These are phyloP conservation scores for Venustaconcha ellipsiformis DNA, from an alignment of 1,140 invertebrate genomes.

Conservation along the genomic window DNA sequence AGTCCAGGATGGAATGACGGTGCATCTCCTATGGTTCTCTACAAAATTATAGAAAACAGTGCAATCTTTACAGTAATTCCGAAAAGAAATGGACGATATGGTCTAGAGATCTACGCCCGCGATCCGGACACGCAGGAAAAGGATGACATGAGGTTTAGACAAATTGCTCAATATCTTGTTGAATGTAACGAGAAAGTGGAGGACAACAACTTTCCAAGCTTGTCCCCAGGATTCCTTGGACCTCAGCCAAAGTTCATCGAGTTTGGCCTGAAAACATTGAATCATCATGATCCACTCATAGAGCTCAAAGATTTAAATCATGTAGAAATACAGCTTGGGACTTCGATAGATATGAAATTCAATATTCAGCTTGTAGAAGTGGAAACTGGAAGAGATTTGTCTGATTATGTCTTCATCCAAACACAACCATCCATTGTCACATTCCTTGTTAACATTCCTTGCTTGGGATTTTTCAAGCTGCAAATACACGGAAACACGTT, in stretches of 20 bases:
- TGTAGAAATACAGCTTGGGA: conserved; percentile 57
- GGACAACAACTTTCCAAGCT: conserved; percentile 55
- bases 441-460: conserved; percentile 59
- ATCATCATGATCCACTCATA: conserved; percentile 65
- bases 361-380: conserved; percentile 64
- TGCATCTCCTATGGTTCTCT: conserved; percentile 23
- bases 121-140: conserved; percentile 58
- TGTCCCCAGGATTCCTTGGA: conserved; percentile 66
- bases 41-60: conserved; percentile 57
- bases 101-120: conserved; percentile 68
- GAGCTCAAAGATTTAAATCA: conserved; percentile 54
- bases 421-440: conserved; percentile 49
- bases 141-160: conserved; percentile 65
- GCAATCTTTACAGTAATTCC: conserved; percentile 64
- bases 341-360: conserved; percentile 57
- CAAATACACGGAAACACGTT: conserved; percentile 66
- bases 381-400: conserved; percentile 54
- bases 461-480: conserved; percentile 64
- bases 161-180: conserved; percentile 67
- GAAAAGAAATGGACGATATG: conserved; percentile 65
- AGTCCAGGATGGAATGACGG: conserved; percentile 5
- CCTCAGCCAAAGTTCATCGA: conserved; percentile 64
- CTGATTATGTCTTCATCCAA: conserved; percentile 65
- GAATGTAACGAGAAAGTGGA: conserved; percentile 60
- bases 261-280: conserved; percentile 56